Base-by-base conservation (phyloP, 1,140 invertebrate genomes). In the Nylanderia fulva region DNA sequence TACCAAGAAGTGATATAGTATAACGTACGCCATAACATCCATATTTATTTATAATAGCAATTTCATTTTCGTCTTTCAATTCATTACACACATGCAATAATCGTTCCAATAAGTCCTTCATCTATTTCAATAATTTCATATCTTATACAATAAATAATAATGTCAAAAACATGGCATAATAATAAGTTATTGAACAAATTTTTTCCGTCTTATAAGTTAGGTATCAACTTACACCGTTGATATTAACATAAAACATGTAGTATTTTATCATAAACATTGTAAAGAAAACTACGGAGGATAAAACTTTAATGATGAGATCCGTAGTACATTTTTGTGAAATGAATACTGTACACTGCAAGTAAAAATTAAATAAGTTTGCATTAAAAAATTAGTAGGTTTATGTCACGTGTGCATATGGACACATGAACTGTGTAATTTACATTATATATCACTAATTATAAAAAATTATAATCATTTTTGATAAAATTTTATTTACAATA, bases 61-160 rank as follows among this genome's bases (percentile, higher is more conserved):
- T 21, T 66, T 77, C 60, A 4, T 77, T 77, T 48, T 48, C 63
- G 33, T 77, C 75, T 52, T 66, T 77, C 3, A 77, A 33, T 21
- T 66, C 27, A 6, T 52, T 66, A 36, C 3, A 24, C 24, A 48
- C 11, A 52, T 36, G 11, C 7, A 48, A 3, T 24, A 66, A n/a
- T 24, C 66, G n/a, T 1, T 33, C 42, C n/a, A 77, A 11, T 66
- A 77, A 36, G 18, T 64, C 13, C 0, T 52, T 77, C 8, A 77
- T 4, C 75, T 39, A 54, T 45, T 45, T 45, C 13, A 45, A 1
- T 13, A 45, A 45, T 5, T 45, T 45, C 13, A 45, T 45, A 45
- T 13, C 42, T 9, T 1, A 13, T 45, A 0, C 13, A 13, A 1
- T 45, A 45, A 1, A 45, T 45, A 45, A 42, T 8, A 42, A 42